Evolutionary conservation across 1,140 invertebrate species (phyloP), one percentile per base, ranked within the genome.

Genomic region (Catajapyx aquilonaris): DNA sequence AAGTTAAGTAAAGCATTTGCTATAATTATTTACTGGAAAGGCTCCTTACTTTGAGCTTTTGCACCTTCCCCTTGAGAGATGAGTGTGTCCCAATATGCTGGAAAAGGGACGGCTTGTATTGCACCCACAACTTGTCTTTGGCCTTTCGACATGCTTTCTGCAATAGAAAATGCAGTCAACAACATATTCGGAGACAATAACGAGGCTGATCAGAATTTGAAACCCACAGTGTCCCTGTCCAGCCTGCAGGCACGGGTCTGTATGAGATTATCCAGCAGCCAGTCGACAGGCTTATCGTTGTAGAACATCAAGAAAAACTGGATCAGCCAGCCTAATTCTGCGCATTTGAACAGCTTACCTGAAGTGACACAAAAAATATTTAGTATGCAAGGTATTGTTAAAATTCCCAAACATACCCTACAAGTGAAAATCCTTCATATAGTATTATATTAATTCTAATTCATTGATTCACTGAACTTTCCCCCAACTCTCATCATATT

Each of bases 51-150:
- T 93, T 91, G 0, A 96, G 60, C 59, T 90, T 93, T 52, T 96
- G 91, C 34, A 94, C 80, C 69, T 97, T 97, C 41, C 91, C 91
- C 57, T 81, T 87, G 1, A 97, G 62, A 0, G 90, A 95, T 0
- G 90, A 95, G 52, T 90, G 85, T 4, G 81, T 79, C 9, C 91
- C 91, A 44, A 95, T 85, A 51, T 97, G 91, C 61, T 96, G 87
- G 53, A 96, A 97, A 0, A 95, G 60, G 1, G 87, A 90, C 3
- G 87, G 81, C 48, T 87, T 86, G 50, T 81, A 90, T 52, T 81
- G 78, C 15, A 87, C 65, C 73, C 84, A 85, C 31, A 86, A 65
- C 50, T 72, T 65, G 16, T 72, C 67, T 54, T 85, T 83, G 39
- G 72, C 76, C 48, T 71, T 69, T 49, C 73, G 71, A 53, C 90